phyloP scores from a whole-genome alignment of 2,113 vertebrate genomes.

The Aspidoscelis tigris region DNA sequence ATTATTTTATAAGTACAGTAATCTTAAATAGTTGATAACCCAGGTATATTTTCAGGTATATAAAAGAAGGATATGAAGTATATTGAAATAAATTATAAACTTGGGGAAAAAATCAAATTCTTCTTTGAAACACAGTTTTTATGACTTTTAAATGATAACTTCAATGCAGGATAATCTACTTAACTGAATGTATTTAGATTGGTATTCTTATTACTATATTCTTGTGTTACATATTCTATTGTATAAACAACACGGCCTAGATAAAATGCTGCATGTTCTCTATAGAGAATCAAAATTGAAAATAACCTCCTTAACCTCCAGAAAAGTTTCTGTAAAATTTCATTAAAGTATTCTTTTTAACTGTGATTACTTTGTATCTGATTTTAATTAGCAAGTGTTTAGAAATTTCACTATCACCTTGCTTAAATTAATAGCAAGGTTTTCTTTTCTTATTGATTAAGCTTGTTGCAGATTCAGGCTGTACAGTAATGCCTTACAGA shows the following conservation, averaged over 20 bases:
- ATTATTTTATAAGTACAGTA: constrained; percentile 76
- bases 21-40: constrained; percentile 43
- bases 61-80: constrained; percentile 32
- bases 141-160: not conserved
- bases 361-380: constrained; percentile 48
- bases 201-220: not conserved
- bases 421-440: constrained; percentile 46
- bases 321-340: constrained; percentile 27
- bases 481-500: constrained; percentile 53
- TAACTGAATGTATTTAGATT: constrained; percentile 39
- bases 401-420: constrained; percentile 49
- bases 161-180: not conserved
- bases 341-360: constrained; percentile 34
- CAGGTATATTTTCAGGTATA: constrained; percentile 45
- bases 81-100: not conserved
- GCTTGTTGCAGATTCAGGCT: constrained; percentile 59
- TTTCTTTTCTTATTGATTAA: constrained; percentile 57
- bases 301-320: constrained; percentile 11
- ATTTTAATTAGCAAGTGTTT: constrained; percentile 54
- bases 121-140: not conserved
- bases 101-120: not conserved
- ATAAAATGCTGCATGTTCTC: constrained; percentile 36
- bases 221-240: not conserved
- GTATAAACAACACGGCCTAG: constrained; percentile 20
- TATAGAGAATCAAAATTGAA: constrained; percentile 46